Base-by-base conservation (phyloP, 2,888 invertebrate genomes). In the Ophonus ardosiacus region DNA sequence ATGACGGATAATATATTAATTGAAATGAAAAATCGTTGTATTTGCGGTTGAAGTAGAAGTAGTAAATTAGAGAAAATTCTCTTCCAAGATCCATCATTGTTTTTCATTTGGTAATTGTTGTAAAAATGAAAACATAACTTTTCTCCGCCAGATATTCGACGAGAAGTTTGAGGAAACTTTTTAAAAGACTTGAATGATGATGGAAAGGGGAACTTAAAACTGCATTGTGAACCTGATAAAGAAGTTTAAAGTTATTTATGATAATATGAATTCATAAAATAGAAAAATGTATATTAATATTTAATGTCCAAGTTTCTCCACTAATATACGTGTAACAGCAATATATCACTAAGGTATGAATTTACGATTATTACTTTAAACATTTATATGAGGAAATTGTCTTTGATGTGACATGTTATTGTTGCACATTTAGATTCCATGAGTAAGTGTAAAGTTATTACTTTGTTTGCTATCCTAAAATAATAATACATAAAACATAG, bases 241-340 rank as follows among this genome's bases (percentile, higher is more conserved):
- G 38, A 78, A 84, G 65, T 84, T 65, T 51, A 21, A 63, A 84
- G 65, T 78, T 82, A 82, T 74, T 82, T 74, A 84, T 78, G 78
- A 84, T 65, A 84, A 78, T 31, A 84, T 43, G 51, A 65, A 83
- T 74, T 83, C 61, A 83, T 83, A 84, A 84, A 84, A 84, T 84
- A 78, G 78, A 40, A 84, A 63, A 84, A 84, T 78, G 76, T 78
- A 24, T 76, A 76, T 84, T 76, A 76, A 84, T 84, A 84, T 63
- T 84, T 78, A 76, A 82, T 82, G 74, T 59, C 24, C 7, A 74
- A 74, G 31, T 82, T 74, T 81, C 43, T 51, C n/a, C 31, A 31
- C 24, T 74, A 43, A 74, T 74, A 43, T 74, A 7, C 17, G 17
- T 74, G 21, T 51, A 21, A 18, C 24, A 13, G 31, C 68, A 38